Evolutionary conservation across 2,797 vertebrate genomes (phyloP).

Genomic region (Syngnathus rostellatus): DNA sequence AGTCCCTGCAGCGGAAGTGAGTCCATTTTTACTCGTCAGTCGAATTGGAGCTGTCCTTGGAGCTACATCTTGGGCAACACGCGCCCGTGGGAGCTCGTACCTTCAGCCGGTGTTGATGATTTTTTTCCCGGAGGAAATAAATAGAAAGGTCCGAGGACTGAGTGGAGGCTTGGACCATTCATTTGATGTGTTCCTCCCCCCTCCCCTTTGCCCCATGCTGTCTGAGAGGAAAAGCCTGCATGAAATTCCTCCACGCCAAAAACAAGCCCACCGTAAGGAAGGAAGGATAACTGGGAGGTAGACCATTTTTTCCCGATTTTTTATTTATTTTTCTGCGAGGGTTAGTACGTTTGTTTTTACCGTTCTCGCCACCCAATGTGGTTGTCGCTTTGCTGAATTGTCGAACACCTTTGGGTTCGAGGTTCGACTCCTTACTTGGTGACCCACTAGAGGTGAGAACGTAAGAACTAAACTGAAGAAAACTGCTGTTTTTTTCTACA

Average conservation of each 20-base stretch:
- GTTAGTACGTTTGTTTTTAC: not conserved
- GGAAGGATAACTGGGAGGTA: constrained; percentile 30
- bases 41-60: constrained; percentile 69
- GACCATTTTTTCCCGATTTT: constrained; percentile 10
- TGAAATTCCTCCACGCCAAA: constrained; percentile 56
- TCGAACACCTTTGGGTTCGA: constrained; percentile 34
- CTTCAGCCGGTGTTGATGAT: constrained; percentile 17
- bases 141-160: not conserved
- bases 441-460: not conserved
- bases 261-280: constrained; percentile 10
- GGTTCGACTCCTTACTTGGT: constrained; percentile 27
- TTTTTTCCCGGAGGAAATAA: constrained; percentile 11
- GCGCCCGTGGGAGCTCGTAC: constrained; percentile 31
- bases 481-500: constrained; percentile 8
- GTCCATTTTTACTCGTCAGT: constrained; percentile 62
- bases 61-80: constrained; percentile 58
- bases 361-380: not conserved
- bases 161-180: not conserved
- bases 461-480: not conserved
- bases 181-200: not conserved
- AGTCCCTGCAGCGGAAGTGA: constrained; percentile 71
- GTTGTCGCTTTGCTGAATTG: constrained; percentile 58
- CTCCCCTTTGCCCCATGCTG: constrained; percentile 5
- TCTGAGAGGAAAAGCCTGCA: constrained; percentile 26
- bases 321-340: not conserved